Base-by-base conservation (phyloP, 2,888 invertebrate genomes). In the Chelonus formosanus region DNA sequence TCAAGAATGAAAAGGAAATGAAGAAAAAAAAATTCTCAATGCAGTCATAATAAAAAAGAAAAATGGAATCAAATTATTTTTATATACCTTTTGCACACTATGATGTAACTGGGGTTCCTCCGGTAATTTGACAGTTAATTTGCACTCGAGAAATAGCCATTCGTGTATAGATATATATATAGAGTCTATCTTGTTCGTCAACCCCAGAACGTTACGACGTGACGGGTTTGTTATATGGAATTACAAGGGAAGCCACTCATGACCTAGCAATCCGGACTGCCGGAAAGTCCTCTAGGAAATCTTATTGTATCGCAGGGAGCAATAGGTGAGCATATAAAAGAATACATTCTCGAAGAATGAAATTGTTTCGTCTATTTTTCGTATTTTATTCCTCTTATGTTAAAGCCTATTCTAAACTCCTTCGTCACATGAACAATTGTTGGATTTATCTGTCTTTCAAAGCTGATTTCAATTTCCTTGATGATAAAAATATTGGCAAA, bases 221-320 rank as follows among this genome's bases (percentile, higher is more conserved):
- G 54, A 56, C 34, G 50, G 32, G 63, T 56, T 63, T 57, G 57
- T 63, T 63, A 52, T 44, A 57, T 63, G 52, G n/a, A 52, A 63
- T 57, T 47, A 57, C 56, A 56, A 56, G 40, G 55, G 56, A 32
- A 63, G 31, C 56, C 56, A 63, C 63, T 63, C 48, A 48, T 43
- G 40, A 50, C 40, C 43, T 56, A 56, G 50, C 48, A 56, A 56
- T 63, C 48, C 50, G 36, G 50, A 31, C 34, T 8, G 44, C 31
- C 40, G 4, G 36, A 48, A 50, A 56, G 31, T 47, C 63, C 10
- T 44, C 50, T 40, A 47, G 47, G 32, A 54, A 63, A 63, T 57
- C 57, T 63, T 40, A 57, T 57, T 57, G 45, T 63, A 35, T 50
- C 40, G 56, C 4, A 48, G 3, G 48, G 7, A 50, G 52, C 32